Base-by-base conservation (phyloP, 2,113 vertebrate species). In the Pollachius pollachius region DNA sequence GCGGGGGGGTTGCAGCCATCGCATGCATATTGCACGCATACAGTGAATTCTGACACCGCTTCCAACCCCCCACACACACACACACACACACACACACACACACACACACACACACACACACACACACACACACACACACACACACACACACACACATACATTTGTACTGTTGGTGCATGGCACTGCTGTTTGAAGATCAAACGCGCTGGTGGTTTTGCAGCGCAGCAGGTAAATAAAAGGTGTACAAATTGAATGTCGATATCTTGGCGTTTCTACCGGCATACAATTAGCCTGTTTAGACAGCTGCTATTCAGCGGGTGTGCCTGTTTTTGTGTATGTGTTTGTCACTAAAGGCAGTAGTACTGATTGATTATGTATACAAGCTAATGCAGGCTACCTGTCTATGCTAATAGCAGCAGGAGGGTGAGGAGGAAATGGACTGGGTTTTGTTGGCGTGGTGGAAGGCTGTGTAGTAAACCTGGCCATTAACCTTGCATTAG, bases 171-270 rank as follows among this genome's bases (percentile, higher is more conserved):
- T 68, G 69, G 57, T 3, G 30, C 30, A 30, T 30, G 30, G 30
- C 30, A 30, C 30, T 63, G 23, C 62, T 4, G 77, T 79, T 80
- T 75, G 77, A 80, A 72, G 84, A 86, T 87, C 78, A 85, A 78
- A 80, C 67, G 13, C 1, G 0, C 25, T 6, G 52, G 17, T 67
- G 74, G 52, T 76, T 75, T 65, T 63, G 13, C 64, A n/a, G 62
- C 71, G 3, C 70, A 78, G 72, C 65, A 56, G 78, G 76, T 64
- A 27, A 41, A 70, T 78, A 73, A 81, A 85, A 70, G 75, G 66
- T 18, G 15, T n/a, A 21, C 58, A 67, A 58, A 57, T 62, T 66
- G 15, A 63, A 64, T 66, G 57, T 9, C 15, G 23, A 25, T 68
- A 13, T 61, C 69, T 72, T 27, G 69, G 23, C 11, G 57, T 71